phyloP scores from a whole-genome alignment of 2,888 invertebrate species.

The Nomada ruficornis region DNA sequence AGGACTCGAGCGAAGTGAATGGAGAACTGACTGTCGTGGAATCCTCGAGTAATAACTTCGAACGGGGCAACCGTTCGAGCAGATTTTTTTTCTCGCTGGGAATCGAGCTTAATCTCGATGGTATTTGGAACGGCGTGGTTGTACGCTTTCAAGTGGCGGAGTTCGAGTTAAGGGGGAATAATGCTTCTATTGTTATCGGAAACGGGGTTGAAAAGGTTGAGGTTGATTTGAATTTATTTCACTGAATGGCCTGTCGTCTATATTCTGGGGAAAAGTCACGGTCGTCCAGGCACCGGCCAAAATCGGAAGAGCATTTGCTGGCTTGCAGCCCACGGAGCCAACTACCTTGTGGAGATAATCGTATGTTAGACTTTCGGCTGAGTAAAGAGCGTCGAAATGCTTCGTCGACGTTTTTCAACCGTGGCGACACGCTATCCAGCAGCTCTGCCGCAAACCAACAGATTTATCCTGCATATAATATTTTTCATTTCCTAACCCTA shows the following conservation, averaged over 20 bases:
- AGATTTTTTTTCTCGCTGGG: slow-evolving; percentile 7
- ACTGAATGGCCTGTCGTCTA: neutral
- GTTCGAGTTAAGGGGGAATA: neutral
- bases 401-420: slow-evolving; percentile 9
- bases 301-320: slow-evolving; percentile 17
- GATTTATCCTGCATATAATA: neutral
- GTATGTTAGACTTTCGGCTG: slow-evolving; percentile 11
- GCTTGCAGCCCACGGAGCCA: slow-evolving; percentile 21
- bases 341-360: slow-evolving; percentile 17
- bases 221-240: slow-evolving; percentile 3
- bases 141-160: neutral
- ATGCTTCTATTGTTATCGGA: neutral
- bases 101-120: neutral
- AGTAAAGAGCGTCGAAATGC: neutral
- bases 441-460: neutral
- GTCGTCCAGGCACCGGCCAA: neutral
- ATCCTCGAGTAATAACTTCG: slow-evolving; percentile 3
- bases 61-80: no score
- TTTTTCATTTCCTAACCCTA: neutral
- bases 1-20: neutral
- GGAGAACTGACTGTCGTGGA: slow-evolving; percentile 2
- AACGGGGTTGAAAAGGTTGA: neutral
- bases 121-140: neutral
- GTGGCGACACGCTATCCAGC: neutral
- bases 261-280: slow-evolving; percentile 2